Conservation (phyloP, 2,888 invertebrate species). For the Pseudoips prasinana region DNA sequence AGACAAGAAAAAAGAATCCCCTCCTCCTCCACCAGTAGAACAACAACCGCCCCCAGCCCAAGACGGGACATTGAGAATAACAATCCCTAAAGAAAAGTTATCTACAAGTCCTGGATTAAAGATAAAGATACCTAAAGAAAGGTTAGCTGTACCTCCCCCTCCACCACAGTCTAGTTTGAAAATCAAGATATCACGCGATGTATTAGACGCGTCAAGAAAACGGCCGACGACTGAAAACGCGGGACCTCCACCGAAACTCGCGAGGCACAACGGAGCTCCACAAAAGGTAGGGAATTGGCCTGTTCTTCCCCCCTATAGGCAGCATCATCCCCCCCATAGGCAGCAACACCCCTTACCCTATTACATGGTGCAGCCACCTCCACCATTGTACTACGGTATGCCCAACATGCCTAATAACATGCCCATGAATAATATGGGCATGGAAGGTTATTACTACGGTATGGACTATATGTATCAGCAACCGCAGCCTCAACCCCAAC, state of each 20-base stretch:
- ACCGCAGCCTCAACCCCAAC: constrained; percentile 60
- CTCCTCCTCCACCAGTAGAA: constrained; percentile 31
- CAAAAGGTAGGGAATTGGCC: constrained; percentile 73
- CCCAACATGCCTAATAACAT: no score
- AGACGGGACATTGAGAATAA: constrained; percentile 64
- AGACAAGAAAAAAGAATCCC: constrained; percentile 62
- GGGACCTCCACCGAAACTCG: constrained; percentile 57
- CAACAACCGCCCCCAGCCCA: constrained; percentile 26
- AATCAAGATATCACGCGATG: constrained; percentile 91
- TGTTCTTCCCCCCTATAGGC: constrained; percentile 56
- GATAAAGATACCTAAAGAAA: constrained; percentile 91
- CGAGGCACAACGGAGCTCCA: constrained; percentile 64
- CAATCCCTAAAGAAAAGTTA: constrained; percentile 69
- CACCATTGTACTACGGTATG: constrained; percentile 50
- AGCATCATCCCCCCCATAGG: constrained; percentile 50
- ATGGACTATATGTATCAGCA: constrained; percentile 68
- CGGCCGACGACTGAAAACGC: constrained; percentile 40
- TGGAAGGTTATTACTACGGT: constrained; percentile 62
- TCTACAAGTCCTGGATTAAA: constrained; percentile 83
- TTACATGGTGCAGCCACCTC: constrained; percentile 69
- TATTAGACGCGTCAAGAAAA: constrained; percentile 80
- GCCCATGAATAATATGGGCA: constrained; percentile 38
- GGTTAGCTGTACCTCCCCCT: constrained; percentile 82
- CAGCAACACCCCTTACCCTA: constrained; percentile 60
- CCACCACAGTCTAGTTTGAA: constrained; percentile 82